Evolutionary conservation across 2,113 vertebrate species (phyloP).

Genomic region (Danionella cerebrum): DNA sequence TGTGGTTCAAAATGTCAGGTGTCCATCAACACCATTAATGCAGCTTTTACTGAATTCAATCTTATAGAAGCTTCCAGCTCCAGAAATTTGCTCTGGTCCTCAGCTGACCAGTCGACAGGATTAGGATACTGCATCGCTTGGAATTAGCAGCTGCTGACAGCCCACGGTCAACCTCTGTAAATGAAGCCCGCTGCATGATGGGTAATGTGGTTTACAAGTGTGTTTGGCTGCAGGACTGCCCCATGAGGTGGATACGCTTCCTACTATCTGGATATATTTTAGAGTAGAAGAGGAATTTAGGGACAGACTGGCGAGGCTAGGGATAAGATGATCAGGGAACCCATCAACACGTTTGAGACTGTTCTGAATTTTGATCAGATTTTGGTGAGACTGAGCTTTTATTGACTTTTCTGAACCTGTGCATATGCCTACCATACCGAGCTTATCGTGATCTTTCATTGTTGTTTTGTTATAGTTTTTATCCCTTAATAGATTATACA

Average conservation of each 20-base stretch:
- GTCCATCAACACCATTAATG: not conserved
- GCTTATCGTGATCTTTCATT: too few relatives aligned
- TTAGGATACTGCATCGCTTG: not conserved
- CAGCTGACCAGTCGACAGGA: not conserved
- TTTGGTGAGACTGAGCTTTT: constrained; percentile 54
- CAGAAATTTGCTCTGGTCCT: not conserved
- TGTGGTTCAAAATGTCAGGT: too few relatives aligned
- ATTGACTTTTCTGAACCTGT: not conserved
- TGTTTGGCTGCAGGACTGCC: constrained; percentile 33
- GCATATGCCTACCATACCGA: not conserved
- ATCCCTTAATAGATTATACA: too few relatives aligned
- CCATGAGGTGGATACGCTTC: constrained; percentile 50
- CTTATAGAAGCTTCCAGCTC: not conserved
- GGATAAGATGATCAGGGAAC: constrained; percentile 54
- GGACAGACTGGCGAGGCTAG: constrained; percentile 21
- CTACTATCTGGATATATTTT: constrained; percentile 33
- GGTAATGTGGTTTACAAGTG: constrained; percentile 20
- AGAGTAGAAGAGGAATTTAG: constrained; percentile 15
- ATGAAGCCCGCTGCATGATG: constrained; percentile 19
- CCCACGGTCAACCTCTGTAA: not conserved
- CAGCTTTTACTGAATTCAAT: not conserved
- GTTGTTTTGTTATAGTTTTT: too few relatives aligned
- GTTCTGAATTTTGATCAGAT: constrained; percentile 66
- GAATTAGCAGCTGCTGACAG: constrained; percentile 42
- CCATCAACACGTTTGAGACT: constrained; percentile 63